Evolutionary conservation across 2,113 vertebrate species (phyloP).

Genomic region (Gobiocypris rarus): DNA sequence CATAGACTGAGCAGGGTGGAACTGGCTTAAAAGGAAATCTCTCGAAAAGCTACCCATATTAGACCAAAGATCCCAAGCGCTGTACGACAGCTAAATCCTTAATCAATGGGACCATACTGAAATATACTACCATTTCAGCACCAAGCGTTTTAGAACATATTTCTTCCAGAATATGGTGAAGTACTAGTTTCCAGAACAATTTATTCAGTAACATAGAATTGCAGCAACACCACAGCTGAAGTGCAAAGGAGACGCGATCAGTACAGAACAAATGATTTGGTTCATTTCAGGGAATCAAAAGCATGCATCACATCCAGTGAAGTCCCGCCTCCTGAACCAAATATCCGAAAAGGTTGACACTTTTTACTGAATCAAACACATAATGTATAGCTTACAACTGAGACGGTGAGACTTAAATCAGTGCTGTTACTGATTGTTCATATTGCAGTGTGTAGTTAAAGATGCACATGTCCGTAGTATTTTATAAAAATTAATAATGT

Average conservation of each 20-base stretch:
- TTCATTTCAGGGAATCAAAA: neutral
- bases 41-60: constrained; percentile 45
- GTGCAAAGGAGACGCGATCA: no score
- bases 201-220: no score
- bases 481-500: neutral
- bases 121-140: neutral
- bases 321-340: neutral
- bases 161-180: neutral
- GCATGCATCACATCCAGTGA: neutral
- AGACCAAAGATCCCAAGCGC: constrained; percentile 23
- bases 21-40: constrained; percentile 49
- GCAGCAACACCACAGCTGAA: no score
- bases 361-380: neutral
- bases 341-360: neutral
- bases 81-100: constrained; percentile 13
- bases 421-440: neutral
- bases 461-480: neutral
- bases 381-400: neutral
- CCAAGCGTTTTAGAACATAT: neutral
- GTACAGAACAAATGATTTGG: neutral
- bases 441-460: neutral
- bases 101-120: neutral
- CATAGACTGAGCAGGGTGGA: constrained; percentile 40
- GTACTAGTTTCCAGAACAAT: no score
- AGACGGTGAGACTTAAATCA: neutral